Base-by-base conservation (phyloP, 1,140 invertebrate species). In the Pectinophora gossypiella region DNA sequence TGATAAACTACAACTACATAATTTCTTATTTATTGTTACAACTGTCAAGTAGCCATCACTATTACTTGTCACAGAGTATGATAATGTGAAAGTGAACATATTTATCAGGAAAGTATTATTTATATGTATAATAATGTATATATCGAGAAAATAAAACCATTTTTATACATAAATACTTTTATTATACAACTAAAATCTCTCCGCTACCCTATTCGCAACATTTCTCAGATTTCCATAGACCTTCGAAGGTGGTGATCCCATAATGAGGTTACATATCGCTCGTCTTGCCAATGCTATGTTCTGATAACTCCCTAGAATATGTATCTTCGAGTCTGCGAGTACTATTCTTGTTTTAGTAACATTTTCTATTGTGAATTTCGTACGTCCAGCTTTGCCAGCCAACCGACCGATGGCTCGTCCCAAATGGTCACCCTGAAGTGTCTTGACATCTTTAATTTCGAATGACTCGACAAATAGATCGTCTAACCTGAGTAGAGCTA, bases 311-410 rank as follows among this genome's bases (percentile, higher is more conserved):
- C 99, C 99, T 38, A 99, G 89, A 53, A 99, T 96, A 82, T 99
- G 98, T 61, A 99, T 95, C 91, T 98, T 99, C 55, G 91, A 93
- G 75, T 99, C 98, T 36, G 98, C 98, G 48, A 99, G 85, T 16
- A 99, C 96, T 70, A 99, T 99, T 85, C 99, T 93, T 0, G 98
- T 99, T 89, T 99, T 99, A 7, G 98, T 99, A 0, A 96, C 96
- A 89, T 99, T 99, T 89, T 99, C 98, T 75, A 99, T 99, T 1
- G 98, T 99, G 71, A 96, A 99, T 79, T 99, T 99, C 2, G 97
- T 99, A 56, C 96, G 92, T 16, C 98, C 99, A 54, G 97, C 95
- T 90, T 99, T 99, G 0, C 99, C 99, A 12, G 98, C 98, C 38
- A 99, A 89, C 64, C 98, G 90, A 16, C 98, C 98, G 68, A 99